phyloP scores from a whole-genome alignment of 1,140 invertebrate genomes.

The Nomia melanderi region DNA sequence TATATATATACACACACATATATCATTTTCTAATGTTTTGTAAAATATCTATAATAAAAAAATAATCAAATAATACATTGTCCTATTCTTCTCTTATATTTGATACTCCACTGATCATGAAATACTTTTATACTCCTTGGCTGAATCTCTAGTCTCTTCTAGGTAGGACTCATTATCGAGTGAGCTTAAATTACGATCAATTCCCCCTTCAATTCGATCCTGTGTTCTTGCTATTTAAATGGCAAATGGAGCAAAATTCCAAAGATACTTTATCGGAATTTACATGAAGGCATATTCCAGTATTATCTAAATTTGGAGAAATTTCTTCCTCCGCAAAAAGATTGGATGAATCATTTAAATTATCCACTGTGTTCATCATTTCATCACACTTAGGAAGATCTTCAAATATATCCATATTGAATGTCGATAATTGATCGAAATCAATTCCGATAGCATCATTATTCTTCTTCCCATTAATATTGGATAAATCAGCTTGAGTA shows the following conservation, averaged over 20 bases:
- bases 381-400: slow-evolving; percentile 52
- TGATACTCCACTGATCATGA: slow-evolving; percentile 29
- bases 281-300: slow-evolving; percentile 80
- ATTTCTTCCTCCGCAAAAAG: slow-evolving; percentile 50
- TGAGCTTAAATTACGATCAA: slow-evolving; percentile 17
- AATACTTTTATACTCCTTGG: slow-evolving; percentile 9
- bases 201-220: slow-evolving; percentile 49
- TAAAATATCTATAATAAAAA: not conserved
- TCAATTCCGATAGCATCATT: slow-evolving; percentile 51
- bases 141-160: not conserved
- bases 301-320: slow-evolving; percentile 49
- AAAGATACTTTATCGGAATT: slow-evolving; percentile 81
- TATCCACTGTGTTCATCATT: slow-evolving; percentile 46
- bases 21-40: not conserved
- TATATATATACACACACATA: not conserved
- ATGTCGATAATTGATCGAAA: slow-evolving; percentile 55
- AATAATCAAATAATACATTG: slow-evolving; percentile 4
- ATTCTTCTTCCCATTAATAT: slow-evolving; percentile 43
- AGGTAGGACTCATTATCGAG: not conserved
- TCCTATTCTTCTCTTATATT: slow-evolving; percentile 10
- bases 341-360: slow-evolving; percentile 48
- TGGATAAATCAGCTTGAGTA: slow-evolving; percentile 45
- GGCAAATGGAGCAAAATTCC: slow-evolving; percentile 81
- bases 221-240: slow-evolving; percentile 67
- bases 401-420: slow-evolving; percentile 60